Percentiles rank a stretch among this genome's conserved stretches.
Conservation (phyloP, 1,140 invertebrate species). For the Sweltsa coloradensis region DNA sequence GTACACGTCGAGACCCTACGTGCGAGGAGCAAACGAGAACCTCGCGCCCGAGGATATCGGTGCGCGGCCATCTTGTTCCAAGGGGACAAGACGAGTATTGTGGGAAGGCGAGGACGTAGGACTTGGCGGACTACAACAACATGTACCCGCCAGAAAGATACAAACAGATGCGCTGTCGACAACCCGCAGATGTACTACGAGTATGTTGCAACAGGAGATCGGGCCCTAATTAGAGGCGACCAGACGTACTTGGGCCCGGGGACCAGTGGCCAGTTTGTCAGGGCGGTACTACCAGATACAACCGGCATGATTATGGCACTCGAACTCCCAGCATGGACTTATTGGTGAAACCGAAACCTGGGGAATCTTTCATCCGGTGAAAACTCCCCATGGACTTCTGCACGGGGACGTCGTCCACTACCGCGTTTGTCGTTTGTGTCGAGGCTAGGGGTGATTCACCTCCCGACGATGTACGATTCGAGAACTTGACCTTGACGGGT, state of each 20-base stretch:
- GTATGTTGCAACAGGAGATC: slow-evolving; percentile 7
- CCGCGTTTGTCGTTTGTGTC: slow-evolving; percentile 22
- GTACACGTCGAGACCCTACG: slow-evolving; percentile 17
- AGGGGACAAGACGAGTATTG: not conserved
- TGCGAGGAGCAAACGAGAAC: slow-evolving; percentile 10
- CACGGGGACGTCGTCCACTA: slow-evolving; percentile 22
- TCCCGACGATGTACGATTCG: not conserved
- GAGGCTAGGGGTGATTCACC: slow-evolving; percentile 19
- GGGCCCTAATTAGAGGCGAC: not conserved
- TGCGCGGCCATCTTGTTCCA: no score
- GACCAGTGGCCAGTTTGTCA: slow-evolving; percentile 6
- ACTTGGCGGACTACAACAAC: slow-evolving; percentile 10
- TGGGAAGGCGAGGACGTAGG: not conserved
- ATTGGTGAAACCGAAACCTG: slow-evolving; percentile 7
- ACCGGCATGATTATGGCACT: not conserved
- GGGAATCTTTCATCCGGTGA: slow-evolving; percentile 11
- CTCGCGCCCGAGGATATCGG: not conserved
- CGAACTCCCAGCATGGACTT: not conserved
- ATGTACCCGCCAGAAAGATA: slow-evolving; percentile 7
- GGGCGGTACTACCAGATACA: slow-evolving; percentile 2
- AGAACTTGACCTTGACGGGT: no score
- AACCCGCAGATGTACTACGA: slow-evolving; percentile 6
- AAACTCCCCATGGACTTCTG: not conserved
- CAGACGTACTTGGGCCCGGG: not conserved
- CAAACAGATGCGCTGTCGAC: not conserved